Evolutionary conservation across 2,888 invertebrate species (phyloP).

Genomic region (Lamproptera curius): DNA sequence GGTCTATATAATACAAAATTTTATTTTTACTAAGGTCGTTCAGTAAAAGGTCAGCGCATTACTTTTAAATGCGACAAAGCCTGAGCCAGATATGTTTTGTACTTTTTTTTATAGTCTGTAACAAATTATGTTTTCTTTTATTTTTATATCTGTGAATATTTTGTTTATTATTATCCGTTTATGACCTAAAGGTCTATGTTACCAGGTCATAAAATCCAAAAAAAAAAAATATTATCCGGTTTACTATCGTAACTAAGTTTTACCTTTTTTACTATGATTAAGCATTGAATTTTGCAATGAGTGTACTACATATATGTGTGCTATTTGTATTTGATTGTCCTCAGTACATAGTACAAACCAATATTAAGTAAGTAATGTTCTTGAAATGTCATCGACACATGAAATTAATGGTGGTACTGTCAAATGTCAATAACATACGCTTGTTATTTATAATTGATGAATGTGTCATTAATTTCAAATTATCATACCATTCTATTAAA

Average conservation of each 20-base stretch:
- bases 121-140: neutral
- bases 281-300: no score
- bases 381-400: no score
- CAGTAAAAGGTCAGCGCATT: neutral
- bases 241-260: no score
- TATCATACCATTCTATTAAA: neutral
- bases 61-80: neutral
- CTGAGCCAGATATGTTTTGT: neutral
- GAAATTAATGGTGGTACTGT: no score
- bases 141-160: neutral
- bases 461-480: neutral
- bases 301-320: no score
- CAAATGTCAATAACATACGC: no score
- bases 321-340: no score
- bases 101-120: neutral
- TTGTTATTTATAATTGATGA: neutral
- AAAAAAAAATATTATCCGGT: no score
- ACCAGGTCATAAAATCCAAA: no score
- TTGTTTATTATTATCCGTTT: neutral
- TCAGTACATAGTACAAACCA: no score
- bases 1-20: neutral
- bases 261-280: no score
- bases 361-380: no score
- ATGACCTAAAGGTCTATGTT: neutral
- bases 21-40: conserved; percentile 2